Evolutionary conservation across 2,113 vertebrate genomes (phyloP), one percentile per base, ranked within the genome.

Genomic region (Ibidorhyncha struthersii): DNA sequence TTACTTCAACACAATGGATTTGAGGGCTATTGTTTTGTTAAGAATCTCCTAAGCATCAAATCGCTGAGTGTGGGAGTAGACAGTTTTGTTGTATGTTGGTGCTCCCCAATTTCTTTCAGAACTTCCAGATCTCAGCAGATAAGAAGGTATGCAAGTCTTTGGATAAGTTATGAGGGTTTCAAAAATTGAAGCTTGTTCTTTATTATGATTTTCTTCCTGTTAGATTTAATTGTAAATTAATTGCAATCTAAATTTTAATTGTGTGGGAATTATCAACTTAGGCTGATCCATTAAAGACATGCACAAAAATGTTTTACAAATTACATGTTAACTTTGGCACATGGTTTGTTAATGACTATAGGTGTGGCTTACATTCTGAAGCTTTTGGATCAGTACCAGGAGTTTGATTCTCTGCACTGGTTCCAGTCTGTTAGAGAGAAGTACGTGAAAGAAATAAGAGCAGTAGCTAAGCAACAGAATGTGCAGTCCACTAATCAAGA

Each of bases 341-440:
- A 0, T 92, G 78, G 8, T 66, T 94, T 98, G 82, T 96, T 93
- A 14, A 86, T 93, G 61, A n/a, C 94, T 94, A 4, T 69, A 99
- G 99, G 99, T 88, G 99, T 99, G 95, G 99, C 99, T 25, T 99
- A 99, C 97, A 99, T 99, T 78, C 97, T 99, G 86, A 99, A 99
- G 98, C 99, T 99, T 94, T 98, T 99, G 98, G 99, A 99, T 98
- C 99, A 99, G 96, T 99, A 99, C 88, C 99, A 99, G 98, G 99
- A 99, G 97, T 99, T 99, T 96, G 99, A 99, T 96, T 99, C 99
- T 3, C 98, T 99, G 94, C 99, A 99, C 98, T 99, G 99, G 99
- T 99, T 99, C 98, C 99, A 99, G 97, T 99, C 99, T 15, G 99
- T 99, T 67, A 97, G 99, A 97, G 99, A 99, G 74, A 99, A 99